A percentile compares a stretch with the other conserved stretches of the same genome.
These are phyloP conservation scores for Seladonia tumulorum DNA, from an alignment of 2,888 invertebrate species.

Conservation along the genomic window DNA sequence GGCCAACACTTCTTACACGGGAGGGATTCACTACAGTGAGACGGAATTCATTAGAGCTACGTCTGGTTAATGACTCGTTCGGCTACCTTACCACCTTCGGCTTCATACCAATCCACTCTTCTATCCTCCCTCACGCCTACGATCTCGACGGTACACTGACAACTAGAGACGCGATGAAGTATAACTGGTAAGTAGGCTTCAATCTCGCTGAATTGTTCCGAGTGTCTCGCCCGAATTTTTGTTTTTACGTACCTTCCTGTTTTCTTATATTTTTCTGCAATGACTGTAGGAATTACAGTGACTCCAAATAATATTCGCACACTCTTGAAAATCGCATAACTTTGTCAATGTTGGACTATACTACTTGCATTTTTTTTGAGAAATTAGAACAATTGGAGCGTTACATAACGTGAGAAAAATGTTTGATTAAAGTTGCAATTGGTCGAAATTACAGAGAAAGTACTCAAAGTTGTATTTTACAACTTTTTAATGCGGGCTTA, in stretches of 20 bases:
- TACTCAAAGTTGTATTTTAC: no score
- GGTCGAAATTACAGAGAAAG: no score
- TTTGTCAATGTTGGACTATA: no score
- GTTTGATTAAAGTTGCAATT: no score
- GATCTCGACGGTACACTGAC: background rate
- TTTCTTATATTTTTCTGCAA: background rate
- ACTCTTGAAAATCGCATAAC: no score
- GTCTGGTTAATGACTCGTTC: constrained; percentile 78
- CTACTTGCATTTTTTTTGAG: no score
- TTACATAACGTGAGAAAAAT: no score
- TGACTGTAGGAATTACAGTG: background rate
- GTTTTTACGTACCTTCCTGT: background rate
- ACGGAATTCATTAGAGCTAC: constrained; percentile 80
- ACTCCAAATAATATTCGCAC: no score
- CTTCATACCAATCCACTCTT: constrained; percentile 3
- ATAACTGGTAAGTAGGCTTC: background rate
- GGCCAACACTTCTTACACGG: constrained; percentile 62
- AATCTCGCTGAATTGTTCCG: background rate
- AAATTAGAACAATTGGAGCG: no score
- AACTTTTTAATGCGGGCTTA: no score
- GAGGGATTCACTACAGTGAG: constrained; percentile 67
- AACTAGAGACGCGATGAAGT: background rate
- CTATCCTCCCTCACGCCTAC: background rate
- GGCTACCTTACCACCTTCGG: constrained; percentile 73
- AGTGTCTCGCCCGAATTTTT: background rate